Evolutionary conservation across 2,113 vertebrate species (phyloP).

Genomic region (Dasyurus viverrinus): DNA sequence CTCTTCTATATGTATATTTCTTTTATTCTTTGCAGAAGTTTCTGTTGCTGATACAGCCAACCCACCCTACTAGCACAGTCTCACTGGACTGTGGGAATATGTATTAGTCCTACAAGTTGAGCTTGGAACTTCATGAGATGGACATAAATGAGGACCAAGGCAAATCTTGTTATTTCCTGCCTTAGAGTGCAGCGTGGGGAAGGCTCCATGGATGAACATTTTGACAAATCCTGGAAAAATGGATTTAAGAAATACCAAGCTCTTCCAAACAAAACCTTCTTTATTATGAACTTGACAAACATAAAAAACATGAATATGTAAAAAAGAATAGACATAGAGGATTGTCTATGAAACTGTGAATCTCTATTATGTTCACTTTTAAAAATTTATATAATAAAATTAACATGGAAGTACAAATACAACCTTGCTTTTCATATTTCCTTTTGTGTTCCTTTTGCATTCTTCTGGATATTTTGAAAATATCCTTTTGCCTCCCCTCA

Average conservation of each 20-base stretch:
- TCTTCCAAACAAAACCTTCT: not conserved
- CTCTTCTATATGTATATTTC: too few species aligned
- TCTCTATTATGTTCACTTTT: not conserved
- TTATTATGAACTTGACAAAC: not conserved
- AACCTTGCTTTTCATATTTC: not conserved
- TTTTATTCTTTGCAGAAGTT: too few species aligned
- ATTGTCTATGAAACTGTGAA: not conserved
- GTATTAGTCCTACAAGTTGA: too few species aligned
- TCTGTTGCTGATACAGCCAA: too few species aligned
- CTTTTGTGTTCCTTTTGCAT: not conserved
- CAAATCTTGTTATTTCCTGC: too few species aligned
- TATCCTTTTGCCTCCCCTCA: not conserved
- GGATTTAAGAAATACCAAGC: not conserved
- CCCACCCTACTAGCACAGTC: too few species aligned
- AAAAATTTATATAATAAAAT: not conserved
- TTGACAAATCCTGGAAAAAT: too few species aligned
- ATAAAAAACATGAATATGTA: not conserved
- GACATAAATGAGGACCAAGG: too few species aligned
- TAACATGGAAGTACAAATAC: not conserved
- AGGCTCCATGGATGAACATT: too few species aligned
- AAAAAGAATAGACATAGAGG: not conserved
- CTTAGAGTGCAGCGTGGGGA: too few species aligned
- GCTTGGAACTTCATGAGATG: too few species aligned
- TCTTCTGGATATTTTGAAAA: not conserved
- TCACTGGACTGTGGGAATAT: too few species aligned